A percentile compares a stretch with the other conserved stretches of the same genome.
These are phyloP conservation scores for Rousettus leschenaultii DNA, from an alignment of 2,113 vertebrate genomes.

Conservation along the genomic window DNA sequence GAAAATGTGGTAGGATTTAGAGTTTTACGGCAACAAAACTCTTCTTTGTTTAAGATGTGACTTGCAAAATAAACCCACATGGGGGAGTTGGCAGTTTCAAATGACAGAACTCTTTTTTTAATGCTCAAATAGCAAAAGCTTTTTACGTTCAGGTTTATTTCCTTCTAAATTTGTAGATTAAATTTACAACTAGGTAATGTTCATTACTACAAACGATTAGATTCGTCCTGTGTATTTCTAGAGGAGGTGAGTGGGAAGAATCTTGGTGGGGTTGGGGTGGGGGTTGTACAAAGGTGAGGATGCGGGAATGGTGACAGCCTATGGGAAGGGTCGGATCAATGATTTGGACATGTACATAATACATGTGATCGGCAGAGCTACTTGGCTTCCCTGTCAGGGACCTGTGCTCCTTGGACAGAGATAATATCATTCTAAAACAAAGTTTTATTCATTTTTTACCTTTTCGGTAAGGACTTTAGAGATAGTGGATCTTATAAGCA, in stretches of 20 bases:
- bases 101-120: slow-evolving; percentile 41
- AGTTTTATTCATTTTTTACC: background rate
- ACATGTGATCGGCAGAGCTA: background rate
- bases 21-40: slow-evolving; percentile 49
- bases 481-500: background rate
- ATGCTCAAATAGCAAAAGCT: slow-evolving; percentile 66
- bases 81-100: slow-evolving; percentile 30
- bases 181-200: slow-evolving; percentile 47
- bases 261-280: background rate
- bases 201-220: slow-evolving; percentile 35
- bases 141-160: slow-evolving; percentile 62
- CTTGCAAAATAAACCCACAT: slow-evolving; percentile 55
- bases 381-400: background rate
- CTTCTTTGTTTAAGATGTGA: slow-evolving; percentile 59
- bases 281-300: background rate
- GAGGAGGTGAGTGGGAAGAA: background rate
- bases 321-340: background rate
- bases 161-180: slow-evolving; percentile 57
- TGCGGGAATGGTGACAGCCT: background rate
- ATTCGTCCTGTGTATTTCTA: background rate
- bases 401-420: background rate
- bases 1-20: slow-evolving; percentile 25
- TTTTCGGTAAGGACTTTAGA: background rate
- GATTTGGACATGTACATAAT: background rate
- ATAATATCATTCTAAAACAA: background rate